phyloP scores from a whole-genome alignment of 2,888 invertebrate species.

The Epicampocera succincta region DNA sequence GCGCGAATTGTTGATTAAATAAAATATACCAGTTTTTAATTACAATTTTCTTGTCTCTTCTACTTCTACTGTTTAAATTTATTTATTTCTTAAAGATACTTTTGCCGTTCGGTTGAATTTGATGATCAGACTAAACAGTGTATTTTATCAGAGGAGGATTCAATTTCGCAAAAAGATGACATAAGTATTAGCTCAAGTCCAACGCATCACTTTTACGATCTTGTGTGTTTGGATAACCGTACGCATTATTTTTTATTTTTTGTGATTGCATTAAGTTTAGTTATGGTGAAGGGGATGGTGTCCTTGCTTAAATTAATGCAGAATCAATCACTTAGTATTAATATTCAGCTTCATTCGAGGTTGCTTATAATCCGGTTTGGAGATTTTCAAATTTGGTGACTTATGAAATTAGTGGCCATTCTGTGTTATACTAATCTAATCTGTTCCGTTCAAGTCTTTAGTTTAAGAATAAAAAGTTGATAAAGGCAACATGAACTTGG shows the following conservation, averaged over 20 bases:
- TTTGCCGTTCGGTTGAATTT: slow-evolving; percentile 94
- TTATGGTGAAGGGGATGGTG: background rate
- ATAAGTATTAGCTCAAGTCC: slow-evolving; percentile 92
- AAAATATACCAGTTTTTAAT: slow-evolving; percentile 24
- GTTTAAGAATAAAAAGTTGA: too few species aligned
- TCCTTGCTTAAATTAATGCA: background rate
- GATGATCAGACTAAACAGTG: slow-evolving; percentile 93
- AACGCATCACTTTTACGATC: slow-evolving; percentile 93
- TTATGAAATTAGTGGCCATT: too few species aligned
- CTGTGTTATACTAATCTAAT: too few species aligned
- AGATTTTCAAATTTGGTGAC: too few species aligned
- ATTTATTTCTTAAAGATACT: slow-evolving; percentile 83
- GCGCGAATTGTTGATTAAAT: background rate
- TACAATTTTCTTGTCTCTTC: slow-evolving; percentile 33
- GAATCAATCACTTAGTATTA: background rate
- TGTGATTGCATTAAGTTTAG: background rate
- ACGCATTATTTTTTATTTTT: slow-evolving; percentile 81
- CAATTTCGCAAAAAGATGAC: slow-evolving; percentile 93
- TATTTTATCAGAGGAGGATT: slow-evolving; percentile 95
- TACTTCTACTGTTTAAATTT: background rate
- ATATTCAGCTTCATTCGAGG: too few species aligned
- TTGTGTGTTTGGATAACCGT: slow-evolving; percentile 95
- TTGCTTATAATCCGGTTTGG: too few species aligned
- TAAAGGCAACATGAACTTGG: too few species aligned
- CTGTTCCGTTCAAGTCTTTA: too few species aligned